Evolutionary conservation across 1,140 invertebrate species (phyloP).

Genomic region (Chelonus insularis): DNA sequence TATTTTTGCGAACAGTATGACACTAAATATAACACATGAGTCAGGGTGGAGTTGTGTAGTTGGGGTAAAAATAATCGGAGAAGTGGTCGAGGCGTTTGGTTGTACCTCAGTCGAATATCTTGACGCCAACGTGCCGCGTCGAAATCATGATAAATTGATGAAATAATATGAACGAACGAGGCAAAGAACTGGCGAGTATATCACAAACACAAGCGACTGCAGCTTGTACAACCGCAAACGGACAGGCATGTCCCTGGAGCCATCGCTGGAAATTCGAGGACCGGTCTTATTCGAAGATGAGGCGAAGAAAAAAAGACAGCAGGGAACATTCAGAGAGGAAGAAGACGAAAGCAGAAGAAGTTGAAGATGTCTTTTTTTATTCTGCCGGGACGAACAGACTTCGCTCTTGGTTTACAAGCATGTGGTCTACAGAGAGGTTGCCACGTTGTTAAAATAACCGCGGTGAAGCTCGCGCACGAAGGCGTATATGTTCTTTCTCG

Average conservation of each 20-base stretch:
- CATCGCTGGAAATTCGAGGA: constrained; percentile 26
- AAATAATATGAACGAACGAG: constrained; percentile 13
- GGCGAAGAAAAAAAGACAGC: neutral
- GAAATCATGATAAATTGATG: constrained; percentile 14
- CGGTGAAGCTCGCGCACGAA: constrained; percentile 41
- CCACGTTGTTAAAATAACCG: constrained; percentile 62
- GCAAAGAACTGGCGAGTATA: neutral
- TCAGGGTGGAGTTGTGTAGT: constrained; percentile 38
- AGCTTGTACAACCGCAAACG: neutral
- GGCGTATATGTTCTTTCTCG: constrained; percentile 12
- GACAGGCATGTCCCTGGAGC: constrained; percentile 9
- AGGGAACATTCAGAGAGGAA: constrained; percentile 17
- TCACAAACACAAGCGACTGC: neutral
- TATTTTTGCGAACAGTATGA: constrained; percentile 49
- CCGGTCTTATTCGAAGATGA: constrained; percentile 26
- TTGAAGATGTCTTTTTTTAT: constrained; percentile 32
- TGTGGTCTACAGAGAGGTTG: constrained; percentile 61
- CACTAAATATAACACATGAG: constrained; percentile 54
- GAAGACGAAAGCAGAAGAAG: constrained; percentile 18
- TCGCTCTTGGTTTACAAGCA: constrained; percentile 61
- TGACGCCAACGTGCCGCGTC: constrained; percentile 14
- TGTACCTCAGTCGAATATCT: constrained; percentile 4
- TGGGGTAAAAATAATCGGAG: constrained; percentile 31
- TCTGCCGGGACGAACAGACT: constrained; percentile 51
- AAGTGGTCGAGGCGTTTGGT: constrained; percentile 15